phyloP scores from a whole-genome alignment of 2,797 vertebrate genomes.

The Chromobotia macracanthus region DNA sequence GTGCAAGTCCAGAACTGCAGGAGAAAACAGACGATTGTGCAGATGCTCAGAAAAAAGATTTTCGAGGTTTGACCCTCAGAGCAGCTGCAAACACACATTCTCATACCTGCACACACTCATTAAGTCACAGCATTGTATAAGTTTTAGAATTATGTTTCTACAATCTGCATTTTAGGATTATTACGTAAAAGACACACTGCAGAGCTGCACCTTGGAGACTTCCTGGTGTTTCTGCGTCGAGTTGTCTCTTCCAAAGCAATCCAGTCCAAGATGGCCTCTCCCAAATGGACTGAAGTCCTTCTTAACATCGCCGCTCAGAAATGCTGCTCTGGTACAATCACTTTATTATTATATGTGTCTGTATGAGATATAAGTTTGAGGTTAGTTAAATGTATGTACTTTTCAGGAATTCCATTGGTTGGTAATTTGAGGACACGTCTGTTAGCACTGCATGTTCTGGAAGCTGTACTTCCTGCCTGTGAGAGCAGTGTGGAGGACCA shows the following conservation, averaged over 20 bases:
- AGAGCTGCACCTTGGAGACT: conserved; percentile 94
- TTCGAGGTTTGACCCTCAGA: conserved; percentile 79
- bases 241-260: conserved; percentile 98
- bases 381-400: neutral
- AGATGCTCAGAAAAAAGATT: conserved; percentile 90
- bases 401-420: conserved; percentile 90
- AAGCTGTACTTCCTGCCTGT: conserved; percentile 93
- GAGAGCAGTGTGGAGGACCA: conserved; percentile 93
- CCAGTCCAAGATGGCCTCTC: conserved; percentile 98
- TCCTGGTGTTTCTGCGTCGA: conserved; percentile 93
- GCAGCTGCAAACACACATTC: neutral
- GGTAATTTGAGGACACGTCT: conserved; percentile 95
- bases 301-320: conserved; percentile 98
- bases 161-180: conserved; percentile 73
- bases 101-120: neutral
- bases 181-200: conserved; percentile 92
- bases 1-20: conserved; percentile 78
- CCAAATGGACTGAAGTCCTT: conserved; percentile 98
- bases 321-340: conserved; percentile 87
- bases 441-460: conserved; percentile 92
- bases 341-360: neutral
- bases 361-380: neutral
- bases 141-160: too few relatives aligned
- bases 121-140: neutral
- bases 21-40: conserved; percentile 80